Evolutionary conservation across 2,797 vertebrate genomes (phyloP).

Genomic region (Diglossa cyanea): DNA sequence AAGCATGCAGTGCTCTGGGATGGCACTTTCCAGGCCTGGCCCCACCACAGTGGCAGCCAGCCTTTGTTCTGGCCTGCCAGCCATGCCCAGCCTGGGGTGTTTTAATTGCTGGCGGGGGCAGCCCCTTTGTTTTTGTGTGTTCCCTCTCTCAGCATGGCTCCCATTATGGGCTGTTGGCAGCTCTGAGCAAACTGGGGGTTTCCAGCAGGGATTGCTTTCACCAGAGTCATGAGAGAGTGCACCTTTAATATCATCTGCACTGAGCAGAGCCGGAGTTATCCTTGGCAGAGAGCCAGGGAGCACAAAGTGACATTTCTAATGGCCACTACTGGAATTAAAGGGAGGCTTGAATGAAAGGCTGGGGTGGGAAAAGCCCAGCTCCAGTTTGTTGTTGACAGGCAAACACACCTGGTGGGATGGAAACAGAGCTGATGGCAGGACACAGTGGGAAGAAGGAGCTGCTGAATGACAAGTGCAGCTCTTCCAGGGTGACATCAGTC

Average conservation of each 20-base stretch:
- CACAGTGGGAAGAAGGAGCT: background rate
- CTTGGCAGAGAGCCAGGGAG: conserved; percentile 32
- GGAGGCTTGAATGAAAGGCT: background rate
- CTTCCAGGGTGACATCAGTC: background rate
- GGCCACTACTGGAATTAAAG: conserved; percentile 44
- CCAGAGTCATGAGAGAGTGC: conserved; percentile 50
- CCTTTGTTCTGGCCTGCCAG: conserved; percentile 36
- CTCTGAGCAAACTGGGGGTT: background rate
- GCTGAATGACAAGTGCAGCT: background rate
- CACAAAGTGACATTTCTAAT: conserved; percentile 9
- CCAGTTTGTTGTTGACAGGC: background rate
- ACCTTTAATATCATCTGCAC: conserved; percentile 62
- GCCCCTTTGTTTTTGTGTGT: conserved; percentile 27
- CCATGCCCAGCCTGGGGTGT: background rate
- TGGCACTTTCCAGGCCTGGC: conserved; percentile 7
- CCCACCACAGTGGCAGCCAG: background rate
- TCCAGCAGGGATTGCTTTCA: conserved; percentile 43
- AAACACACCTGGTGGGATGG: background rate
- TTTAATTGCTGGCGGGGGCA: conserved; percentile 61
- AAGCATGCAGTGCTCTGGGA: background rate
- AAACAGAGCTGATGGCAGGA: background rate
- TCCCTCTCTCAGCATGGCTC: conserved; percentile 37
- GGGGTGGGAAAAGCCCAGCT: background rate
- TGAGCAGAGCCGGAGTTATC: conserved; percentile 35
- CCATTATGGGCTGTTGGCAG: conserved; percentile 29